A percentile compares a stretch with the other conserved stretches of the same genome.
phyloP scores from a whole-genome alignment of 2,888 invertebrate species.

The Chloroclysta siterata region DNA sequence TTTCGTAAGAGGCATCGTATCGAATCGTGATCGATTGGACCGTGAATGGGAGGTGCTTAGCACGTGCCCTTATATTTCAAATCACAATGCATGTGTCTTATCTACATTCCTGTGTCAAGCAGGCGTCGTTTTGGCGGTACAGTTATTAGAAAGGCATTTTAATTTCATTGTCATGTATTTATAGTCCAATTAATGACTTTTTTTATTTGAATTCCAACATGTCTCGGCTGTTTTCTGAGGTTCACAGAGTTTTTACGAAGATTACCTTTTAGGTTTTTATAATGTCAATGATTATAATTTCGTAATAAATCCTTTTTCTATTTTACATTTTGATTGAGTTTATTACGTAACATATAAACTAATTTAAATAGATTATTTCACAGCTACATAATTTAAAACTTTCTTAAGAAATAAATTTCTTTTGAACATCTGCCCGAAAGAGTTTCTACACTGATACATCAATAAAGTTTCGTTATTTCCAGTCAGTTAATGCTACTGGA shows the following conservation, averaged over 20 bases:
- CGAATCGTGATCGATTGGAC: conserved; percentile 47
- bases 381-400: conserved; percentile 30
- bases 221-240: no score
- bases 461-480: conserved; percentile 11
- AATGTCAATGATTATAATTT: neutral
- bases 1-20: conserved; percentile 42
- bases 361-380: conserved; percentile 33
- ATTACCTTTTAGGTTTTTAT: neutral
- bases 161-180: conserved; percentile 13
- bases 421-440: conserved; percentile 29
- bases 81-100: conserved; percentile 42
- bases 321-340: conserved; percentile 14
- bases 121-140: conserved; percentile 33
- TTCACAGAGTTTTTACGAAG: neutral
- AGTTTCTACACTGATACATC: conserved; percentile 29
- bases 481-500: conserved; percentile 18
- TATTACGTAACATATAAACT: conserved; percentile 32
- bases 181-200: neutral
- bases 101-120: conserved; percentile 45
- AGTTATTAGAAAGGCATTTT: conserved; percentile 31
- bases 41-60: conserved; percentile 42
- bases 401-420: conserved; percentile 44
- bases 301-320: neutral
- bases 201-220: no score
- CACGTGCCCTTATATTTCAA: conserved; percentile 41